Evolutionary conservation across 2,888 invertebrate genomes (phyloP).

Genomic region (Erpobdella octoculata): DNA sequence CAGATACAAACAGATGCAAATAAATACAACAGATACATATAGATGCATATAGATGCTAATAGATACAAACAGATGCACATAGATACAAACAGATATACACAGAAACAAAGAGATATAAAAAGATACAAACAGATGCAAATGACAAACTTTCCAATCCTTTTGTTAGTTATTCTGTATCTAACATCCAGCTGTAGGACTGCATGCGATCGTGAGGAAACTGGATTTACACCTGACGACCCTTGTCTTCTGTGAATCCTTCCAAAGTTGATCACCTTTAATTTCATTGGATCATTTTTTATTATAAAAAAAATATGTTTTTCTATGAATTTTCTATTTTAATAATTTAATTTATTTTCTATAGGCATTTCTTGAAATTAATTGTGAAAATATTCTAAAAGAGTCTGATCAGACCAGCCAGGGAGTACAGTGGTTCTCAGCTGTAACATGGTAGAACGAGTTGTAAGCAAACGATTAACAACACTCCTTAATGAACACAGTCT

Average conservation of each 20-base stretch:
- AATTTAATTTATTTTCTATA: neutral
- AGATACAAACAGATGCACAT: too few species aligned
- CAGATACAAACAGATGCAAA: too few species aligned
- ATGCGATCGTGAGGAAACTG: slow-evolving; percentile 50
- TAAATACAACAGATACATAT: too few species aligned
- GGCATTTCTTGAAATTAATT: slow-evolving; percentile 8
- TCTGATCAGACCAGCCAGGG: neutral
- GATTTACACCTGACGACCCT: slow-evolving; percentile 50
- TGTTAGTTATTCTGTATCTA: slow-evolving; percentile 41
- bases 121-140: too few species aligned
- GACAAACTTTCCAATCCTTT: slow-evolving; percentile 44
- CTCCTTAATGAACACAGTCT: too few species aligned
- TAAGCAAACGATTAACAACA: too few species aligned
- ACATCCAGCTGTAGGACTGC: slow-evolving; percentile 50
- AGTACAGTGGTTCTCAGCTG: too few species aligned
- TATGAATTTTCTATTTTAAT: neutral
- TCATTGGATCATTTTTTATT: neutral
- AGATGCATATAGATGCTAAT: too few species aligned
- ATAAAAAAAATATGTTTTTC: neutral
- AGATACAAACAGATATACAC: too few species aligned
- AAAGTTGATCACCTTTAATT: slow-evolving; percentile 45
- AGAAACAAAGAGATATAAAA: too few species aligned
- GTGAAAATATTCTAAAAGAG: neutral
- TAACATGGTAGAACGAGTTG: too few species aligned
- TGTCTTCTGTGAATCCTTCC: slow-evolving; percentile 48